Base-by-base conservation (phyloP, 2,888 invertebrate species). In the Chymomyza amoena region DNA sequence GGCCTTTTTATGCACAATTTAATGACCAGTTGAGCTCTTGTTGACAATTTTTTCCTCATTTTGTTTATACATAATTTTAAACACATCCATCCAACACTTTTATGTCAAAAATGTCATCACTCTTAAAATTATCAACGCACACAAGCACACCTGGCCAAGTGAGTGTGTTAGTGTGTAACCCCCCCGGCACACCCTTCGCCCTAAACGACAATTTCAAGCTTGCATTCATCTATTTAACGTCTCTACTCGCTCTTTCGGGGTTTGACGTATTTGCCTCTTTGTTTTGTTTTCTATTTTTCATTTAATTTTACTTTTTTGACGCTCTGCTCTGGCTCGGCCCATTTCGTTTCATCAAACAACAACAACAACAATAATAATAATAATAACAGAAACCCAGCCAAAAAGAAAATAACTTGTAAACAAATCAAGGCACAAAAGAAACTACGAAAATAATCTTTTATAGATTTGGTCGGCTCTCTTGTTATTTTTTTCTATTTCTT, bases 381-480 rank as follows among this genome's bases (percentile, higher is more conserved):
- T 54, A 18, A 54, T 54, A 54, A 16, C 75, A 71, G 71, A 75
- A 75, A 75, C 66, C 75, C 73, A 74, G 82, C 83, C 82, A 82
- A 84, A 87, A 82, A 66, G 76, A 80, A 87, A 83, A 87, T 84
- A 85, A 81, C 75, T 74, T 87, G 89, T 87, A 87, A 89, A 87
- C 87, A 89, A 87, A 87, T 87, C 79, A 88, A 77, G 72, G 78
- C 79, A 75, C 87, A 89, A 87, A 88, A 85, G 84, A 79, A 89
- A 87, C 88, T 87, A 85, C 76, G 76, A 88, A 87, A 85, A 89
- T 87, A 89, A 83, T 87, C 89, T 86, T 77, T 81, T 72, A 72
- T 81, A 81, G 85, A 81, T 81, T 87, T 79, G 78, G 74, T 64
- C 62, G 50, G 52, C 54, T 54, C 16, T 54, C 20, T 54, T 54